Percentiles rank a stretch among this genome's conserved stretches.
phyloP scores from a whole-genome alignment of 1,140 invertebrate genomes.

The Drosophila novamexicana region DNA sequence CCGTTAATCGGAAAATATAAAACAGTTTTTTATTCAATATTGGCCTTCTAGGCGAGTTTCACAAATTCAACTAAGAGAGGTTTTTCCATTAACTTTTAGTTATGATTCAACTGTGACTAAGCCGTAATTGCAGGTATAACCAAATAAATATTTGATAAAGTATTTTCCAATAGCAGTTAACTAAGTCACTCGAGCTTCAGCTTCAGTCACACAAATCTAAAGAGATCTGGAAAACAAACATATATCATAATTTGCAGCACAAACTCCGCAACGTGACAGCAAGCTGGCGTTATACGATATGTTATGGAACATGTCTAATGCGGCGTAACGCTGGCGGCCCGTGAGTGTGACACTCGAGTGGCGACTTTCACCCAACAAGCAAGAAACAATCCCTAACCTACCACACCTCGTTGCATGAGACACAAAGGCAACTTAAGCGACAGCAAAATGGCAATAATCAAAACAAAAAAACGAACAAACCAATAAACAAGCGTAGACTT shows the following conservation, averaged over 20 bases:
- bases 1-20: no score
- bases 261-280: constrained; percentile 13
- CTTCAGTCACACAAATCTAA: background rate
- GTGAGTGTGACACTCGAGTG: constrained; percentile 9
- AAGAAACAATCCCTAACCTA: constrained; percentile 69
- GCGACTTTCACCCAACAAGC: constrained; percentile 38
- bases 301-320: constrained; percentile 16
- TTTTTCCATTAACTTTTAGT: background rate
- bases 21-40: no score
- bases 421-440: constrained; percentile 60
- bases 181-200: background rate
- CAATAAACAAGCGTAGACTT: constrained; percentile 68
- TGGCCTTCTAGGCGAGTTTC: no score
- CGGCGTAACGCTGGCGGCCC: background rate
- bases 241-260: constrained; percentile 22
- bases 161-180: constrained; percentile 8
- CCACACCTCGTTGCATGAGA: constrained; percentile 58
- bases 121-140: background rate
- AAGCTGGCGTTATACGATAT: constrained; percentile 15
- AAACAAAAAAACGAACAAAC: constrained; percentile 73
- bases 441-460: constrained; percentile 73
- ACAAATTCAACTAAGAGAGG: no score
- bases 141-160: constrained; percentile 6
- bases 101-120: background rate
- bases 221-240: background rate